Evolutionary conservation across 2,797 vertebrate species (phyloP).

Genomic region (Siniperca scherzeri): DNA sequence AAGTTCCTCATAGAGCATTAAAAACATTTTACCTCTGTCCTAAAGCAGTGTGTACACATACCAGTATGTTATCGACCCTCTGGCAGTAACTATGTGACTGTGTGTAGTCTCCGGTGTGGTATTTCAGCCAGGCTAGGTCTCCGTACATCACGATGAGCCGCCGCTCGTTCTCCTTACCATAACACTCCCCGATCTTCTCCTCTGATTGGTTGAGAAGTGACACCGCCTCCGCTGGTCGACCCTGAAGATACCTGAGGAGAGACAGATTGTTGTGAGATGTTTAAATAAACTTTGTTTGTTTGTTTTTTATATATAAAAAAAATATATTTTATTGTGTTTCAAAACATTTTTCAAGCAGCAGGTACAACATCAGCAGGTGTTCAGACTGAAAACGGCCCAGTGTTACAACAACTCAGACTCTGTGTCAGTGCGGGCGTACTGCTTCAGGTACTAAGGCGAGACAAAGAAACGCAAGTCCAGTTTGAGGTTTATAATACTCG

Average conservation of each 20-base stretch:
- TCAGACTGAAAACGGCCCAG: no score
- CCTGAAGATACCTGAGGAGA: constrained; percentile 5
- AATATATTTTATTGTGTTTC: no score
- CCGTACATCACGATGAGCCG: constrained; percentile 40
- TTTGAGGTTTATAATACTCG: no score
- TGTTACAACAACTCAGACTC: no score
- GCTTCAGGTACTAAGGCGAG: no score
- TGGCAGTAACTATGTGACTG: constrained; percentile 26
- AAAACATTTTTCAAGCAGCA: no score
- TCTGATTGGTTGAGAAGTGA: constrained; percentile 12
- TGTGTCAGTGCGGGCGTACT: no score
- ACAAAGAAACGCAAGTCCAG: no score
- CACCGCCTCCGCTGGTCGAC: neutral
- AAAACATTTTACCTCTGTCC: neutral
- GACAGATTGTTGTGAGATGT: neutral
- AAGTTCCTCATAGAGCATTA: neutral
- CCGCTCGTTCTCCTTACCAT: rapidly evolving
- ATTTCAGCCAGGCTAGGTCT: constrained; percentile 53
- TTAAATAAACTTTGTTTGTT: neutral
- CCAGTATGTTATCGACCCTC: constrained; percentile 25
- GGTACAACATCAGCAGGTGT: no score
- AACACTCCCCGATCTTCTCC: constrained; percentile 2
- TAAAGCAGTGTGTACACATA: neutral
- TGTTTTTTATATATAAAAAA: no score
- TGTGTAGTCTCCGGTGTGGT: neutral